Evolutionary conservation across 1,140 invertebrate genomes (phyloP).

Genomic region (Drosophila sechellia): DNA sequence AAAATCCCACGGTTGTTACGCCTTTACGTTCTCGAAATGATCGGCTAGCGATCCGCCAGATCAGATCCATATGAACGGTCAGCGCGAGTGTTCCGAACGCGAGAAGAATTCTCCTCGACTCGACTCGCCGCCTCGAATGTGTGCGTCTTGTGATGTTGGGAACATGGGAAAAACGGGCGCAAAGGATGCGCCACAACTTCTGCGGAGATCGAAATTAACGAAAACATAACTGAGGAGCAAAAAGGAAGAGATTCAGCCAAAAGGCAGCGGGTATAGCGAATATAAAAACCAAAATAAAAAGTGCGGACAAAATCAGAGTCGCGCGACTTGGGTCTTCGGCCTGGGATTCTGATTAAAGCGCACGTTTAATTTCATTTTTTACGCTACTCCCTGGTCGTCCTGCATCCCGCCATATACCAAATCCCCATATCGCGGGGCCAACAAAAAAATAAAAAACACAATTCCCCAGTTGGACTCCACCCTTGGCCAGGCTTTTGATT

Average conservation of each 20-base stretch:
- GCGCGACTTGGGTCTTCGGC: slow-evolving; percentile 33
- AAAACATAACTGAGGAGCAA: slow-evolving; percentile 16
- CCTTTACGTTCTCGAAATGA: slow-evolving; percentile 40
- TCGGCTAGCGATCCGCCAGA: slow-evolving; percentile 60
- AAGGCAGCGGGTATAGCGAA: slow-evolving; percentile 23
- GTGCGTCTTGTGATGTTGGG: slow-evolving; percentile 18
- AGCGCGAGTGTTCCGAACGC: slow-evolving; percentile 33
- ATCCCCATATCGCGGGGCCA: not conserved
- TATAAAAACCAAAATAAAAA: slow-evolving; percentile 46
- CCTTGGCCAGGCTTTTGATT: slow-evolving; percentile 53
- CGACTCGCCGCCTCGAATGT: slow-evolving; percentile 1
- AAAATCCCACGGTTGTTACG: slow-evolving; percentile 56
- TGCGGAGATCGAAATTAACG: slow-evolving; percentile 34
- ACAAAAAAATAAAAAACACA: slow-evolving; percentile 18
- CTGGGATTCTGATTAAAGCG: slow-evolving; percentile 76
- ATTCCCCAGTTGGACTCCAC: slow-evolving; percentile 45
- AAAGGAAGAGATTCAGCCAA: slow-evolving; percentile 11
- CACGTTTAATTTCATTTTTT: slow-evolving; percentile 83
- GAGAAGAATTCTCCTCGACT: slow-evolving; percentile 22
- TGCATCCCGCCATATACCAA: not conserved
- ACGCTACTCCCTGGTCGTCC: slow-evolving; percentile 65
- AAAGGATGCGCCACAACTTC: slow-evolving; percentile 63
- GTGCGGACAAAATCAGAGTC: slow-evolving; percentile 41
- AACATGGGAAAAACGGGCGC: slow-evolving; percentile 71
- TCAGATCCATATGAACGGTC: slow-evolving; percentile 65